Evolutionary conservation across 2,113 vertebrate genomes (phyloP).

Genomic region (Actenoides hombroni): DNA sequence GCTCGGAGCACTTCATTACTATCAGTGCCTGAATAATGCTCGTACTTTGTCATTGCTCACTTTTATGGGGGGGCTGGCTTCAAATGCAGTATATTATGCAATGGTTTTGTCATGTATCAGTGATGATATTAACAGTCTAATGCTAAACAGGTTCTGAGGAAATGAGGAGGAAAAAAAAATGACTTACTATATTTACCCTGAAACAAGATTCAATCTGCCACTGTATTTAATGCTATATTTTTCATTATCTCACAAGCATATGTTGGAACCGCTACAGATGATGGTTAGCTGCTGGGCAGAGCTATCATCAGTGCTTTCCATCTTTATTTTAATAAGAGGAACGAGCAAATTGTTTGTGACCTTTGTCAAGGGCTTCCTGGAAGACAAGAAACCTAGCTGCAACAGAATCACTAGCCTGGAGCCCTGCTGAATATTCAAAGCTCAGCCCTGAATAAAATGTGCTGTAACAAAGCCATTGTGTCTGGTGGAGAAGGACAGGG

Average conservation of each 20-base stretch:
- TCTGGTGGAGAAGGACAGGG: conserved; percentile 61
- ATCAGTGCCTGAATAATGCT: conserved; percentile 85
- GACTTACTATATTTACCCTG: conserved; percentile 87
- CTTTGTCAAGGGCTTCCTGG: conserved; percentile 92
- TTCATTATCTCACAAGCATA: conserved; percentile 96
- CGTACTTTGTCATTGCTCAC: conserved; percentile 81
- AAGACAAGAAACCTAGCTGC: conserved; percentile 77
- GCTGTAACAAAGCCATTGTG: conserved; percentile 80
- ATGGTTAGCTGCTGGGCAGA: conserved; percentile 93
- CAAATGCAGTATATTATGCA: conserved; percentile 86
- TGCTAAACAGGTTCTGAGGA: conserved; percentile 90
- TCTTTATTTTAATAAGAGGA: conserved; percentile 88
- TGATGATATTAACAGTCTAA: conserved; percentile 86
- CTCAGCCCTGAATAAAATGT: conserved; percentile 66
- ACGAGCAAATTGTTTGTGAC: conserved; percentile 88
- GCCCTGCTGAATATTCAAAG: conserved; percentile 87
- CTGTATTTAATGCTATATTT: conserved; percentile 91
- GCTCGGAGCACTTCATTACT: conserved; percentile 79
- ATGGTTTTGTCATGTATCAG: conserved; percentile 85
- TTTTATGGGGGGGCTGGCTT: conserved; percentile 80
- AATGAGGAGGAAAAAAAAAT: conserved; percentile 82
- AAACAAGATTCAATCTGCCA: conserved; percentile 93
- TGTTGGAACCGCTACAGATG: conserved; percentile 90
- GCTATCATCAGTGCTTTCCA: conserved; percentile 81
- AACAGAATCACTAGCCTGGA: conserved; percentile 77